Conservation (phyloP, 1,140 invertebrate species). For the Brachionus plicatilis region DNA sequence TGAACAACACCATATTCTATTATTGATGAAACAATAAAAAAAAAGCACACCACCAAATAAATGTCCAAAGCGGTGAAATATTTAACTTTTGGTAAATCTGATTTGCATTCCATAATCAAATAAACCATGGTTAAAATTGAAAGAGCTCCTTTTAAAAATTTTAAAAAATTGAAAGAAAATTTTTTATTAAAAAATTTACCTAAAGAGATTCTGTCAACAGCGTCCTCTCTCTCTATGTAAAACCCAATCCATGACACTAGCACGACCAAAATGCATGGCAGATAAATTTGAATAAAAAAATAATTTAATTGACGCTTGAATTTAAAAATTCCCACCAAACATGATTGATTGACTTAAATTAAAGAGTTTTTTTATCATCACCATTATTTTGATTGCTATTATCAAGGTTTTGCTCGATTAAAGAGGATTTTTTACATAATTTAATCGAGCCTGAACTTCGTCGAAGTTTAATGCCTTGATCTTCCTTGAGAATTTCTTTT, state of each 20-base stretch:
- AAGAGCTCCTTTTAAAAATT: slow-evolving; percentile 57
- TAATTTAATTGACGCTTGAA: slow-evolving; percentile 82
- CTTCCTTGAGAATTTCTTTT: background rate
- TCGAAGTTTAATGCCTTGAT: background rate
- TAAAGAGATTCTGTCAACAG: slow-evolving; percentile 61
- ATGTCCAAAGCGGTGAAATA: slow-evolving; percentile 86
- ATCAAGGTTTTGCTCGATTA: background rate
- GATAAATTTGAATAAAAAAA: slow-evolving; percentile 84
- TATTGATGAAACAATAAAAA: slow-evolving; percentile 84
- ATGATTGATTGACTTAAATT: slow-evolving; percentile 10
- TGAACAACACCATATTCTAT: slow-evolving; percentile 88
- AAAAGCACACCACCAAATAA: slow-evolving; percentile 86
- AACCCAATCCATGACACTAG: slow-evolving; percentile 92
- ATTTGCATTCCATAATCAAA: slow-evolving; percentile 61
- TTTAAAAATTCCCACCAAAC: slow-evolving; percentile 64
- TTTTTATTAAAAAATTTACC: slow-evolving; percentile 53
- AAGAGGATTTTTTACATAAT: background rate
- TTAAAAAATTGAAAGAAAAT: background rate
- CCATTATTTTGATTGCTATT: too few relatives aligned
- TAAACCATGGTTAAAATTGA: slow-evolving; percentile 63
- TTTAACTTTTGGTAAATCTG: slow-evolving; percentile 60
- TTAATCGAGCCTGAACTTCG: background rate
- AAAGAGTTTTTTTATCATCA: background rate
- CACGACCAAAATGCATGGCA: slow-evolving; percentile 87
- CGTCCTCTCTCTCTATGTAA: slow-evolving; percentile 69